Base-by-base conservation (phyloP, 2,888 invertebrate genomes). In the Nematopogon swammerdamellus region DNA sequence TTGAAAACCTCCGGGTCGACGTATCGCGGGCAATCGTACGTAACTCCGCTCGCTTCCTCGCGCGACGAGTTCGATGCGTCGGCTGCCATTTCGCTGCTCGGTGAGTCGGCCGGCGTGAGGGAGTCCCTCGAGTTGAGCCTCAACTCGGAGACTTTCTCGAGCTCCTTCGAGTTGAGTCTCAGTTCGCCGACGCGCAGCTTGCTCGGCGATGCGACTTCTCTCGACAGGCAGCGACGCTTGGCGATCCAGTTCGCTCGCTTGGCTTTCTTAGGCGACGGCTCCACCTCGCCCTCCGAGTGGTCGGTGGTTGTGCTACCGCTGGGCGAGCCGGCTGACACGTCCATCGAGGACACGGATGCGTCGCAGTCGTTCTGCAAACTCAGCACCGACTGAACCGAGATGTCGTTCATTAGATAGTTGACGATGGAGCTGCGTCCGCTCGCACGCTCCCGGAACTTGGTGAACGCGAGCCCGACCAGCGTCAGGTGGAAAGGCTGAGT, bases 401-500 rank as follows among this genome's bases (percentile, higher is more conserved):
- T 82, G 64, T 90, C 87, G 66, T 88, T 89, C 65, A 87, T 84
- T 48, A 91, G 73, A 62, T 88, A 91, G 52, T 87, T 88, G 5
- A 88, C 85, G 58, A 91, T 87, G 14, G 89, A 88, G 59, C 87
- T 83, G 55, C 84, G 82, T 1, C 88, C 87, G 2, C 82, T 83
- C 64, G 84, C 85, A 51, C 85, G 80, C 57, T 88, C 90, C 58
- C 87, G 86, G 62, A 92, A 91, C 67, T 91, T 91, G 1, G 89
- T 89, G 64, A 91, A 91, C 18, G 90, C 88, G 60, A 91, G 72
- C n/a, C 91, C 92, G 51, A 92, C 77, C 49, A 91, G 70, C 1
- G 91, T 91, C 59, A 92, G 85, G 68, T 90, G 90, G 72, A 89
- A 92, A 54, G 89, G 87, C 70, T 87, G 86, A 20, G 82, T 80